These are phyloP conservation scores for Tympanuchus pallidicinctus DNA, from an alignment of 2,113 vertebrate genomes.

Conservation along the genomic window DNA sequence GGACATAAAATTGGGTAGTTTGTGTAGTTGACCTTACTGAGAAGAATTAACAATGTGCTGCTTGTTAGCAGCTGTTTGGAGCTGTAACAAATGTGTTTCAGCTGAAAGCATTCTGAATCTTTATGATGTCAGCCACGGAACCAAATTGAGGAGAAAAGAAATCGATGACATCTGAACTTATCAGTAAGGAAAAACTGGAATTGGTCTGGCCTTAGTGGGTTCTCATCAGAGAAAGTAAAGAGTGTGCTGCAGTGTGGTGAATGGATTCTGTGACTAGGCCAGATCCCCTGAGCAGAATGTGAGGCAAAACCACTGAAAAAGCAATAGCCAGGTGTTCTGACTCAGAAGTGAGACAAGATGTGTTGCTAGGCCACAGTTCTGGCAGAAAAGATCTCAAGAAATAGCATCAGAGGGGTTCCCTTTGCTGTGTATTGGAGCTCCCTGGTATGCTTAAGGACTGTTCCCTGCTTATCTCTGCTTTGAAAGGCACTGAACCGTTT, in stretches of 20 bases:
- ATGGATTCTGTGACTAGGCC: rapidly evolving
- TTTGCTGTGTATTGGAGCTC: background rate
- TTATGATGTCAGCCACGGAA: background rate
- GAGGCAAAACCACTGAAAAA: background rate
- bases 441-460: rapidly evolving
- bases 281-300: background rate
- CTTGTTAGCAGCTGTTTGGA: background rate
- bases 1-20: rapidly evolving
- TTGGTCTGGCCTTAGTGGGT: rapidly evolving
- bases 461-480: background rate
- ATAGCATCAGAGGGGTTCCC: background rate
- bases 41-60: background rate
- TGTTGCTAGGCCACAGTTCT: background rate
- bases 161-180: background rate
- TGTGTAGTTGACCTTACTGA: background rate
- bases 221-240: background rate
- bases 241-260: background rate
- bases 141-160: background rate
- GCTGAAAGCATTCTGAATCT: background rate
- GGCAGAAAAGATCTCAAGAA: background rate
- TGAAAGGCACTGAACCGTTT: background rate
- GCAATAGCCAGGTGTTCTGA: background rate
- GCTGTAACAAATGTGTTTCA: background rate
- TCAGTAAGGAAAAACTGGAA: rapidly evolving
- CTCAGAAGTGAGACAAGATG: background rate